These are phyloP conservation scores for Sialia sialis DNA, from an alignment of 2,113 vertebrate genomes.

Conservation along the genomic window DNA sequence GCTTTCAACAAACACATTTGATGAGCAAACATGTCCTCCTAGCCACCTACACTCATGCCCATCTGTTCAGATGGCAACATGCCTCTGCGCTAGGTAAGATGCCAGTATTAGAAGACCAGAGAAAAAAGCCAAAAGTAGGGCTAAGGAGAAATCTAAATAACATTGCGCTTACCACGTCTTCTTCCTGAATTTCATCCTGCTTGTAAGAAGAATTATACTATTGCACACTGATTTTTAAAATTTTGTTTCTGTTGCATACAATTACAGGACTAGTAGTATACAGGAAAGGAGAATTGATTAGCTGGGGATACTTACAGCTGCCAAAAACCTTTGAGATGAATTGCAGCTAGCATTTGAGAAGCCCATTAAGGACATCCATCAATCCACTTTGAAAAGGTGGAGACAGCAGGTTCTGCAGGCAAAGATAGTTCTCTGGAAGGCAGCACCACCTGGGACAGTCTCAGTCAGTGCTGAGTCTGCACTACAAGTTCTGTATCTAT, in stretches of 20 bases:
- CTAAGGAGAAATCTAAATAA: background rate
- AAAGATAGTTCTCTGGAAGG: conserved; percentile 23
- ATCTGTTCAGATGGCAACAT: conserved; percentile 63
- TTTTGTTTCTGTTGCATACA: background rate
- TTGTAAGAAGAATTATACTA: background rate
- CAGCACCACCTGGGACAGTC: background rate
- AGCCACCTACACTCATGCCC: conserved; percentile 57
- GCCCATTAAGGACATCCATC: background rate
- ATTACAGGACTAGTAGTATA: background rate
- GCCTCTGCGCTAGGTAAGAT: background rate
- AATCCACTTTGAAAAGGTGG: background rate
- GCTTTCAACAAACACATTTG: conserved; percentile 44
- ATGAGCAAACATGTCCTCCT: conserved; percentile 59
- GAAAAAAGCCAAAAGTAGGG: background rate
- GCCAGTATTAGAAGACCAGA: conserved; percentile 44
- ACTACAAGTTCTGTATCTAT: background rate
- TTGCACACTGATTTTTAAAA: background rate
- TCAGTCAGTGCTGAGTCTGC: background rate
- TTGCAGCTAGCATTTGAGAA: background rate
- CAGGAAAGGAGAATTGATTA: background rate
- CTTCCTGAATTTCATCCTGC: background rate
- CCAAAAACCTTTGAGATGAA: background rate
- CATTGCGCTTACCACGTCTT: background rate
- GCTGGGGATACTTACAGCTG: background rate
- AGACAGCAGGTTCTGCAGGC: background rate